These are phyloP conservation scores for Hemiprocne comata DNA, from an alignment of 2,113 vertebrate species.

Conservation along the genomic window DNA sequence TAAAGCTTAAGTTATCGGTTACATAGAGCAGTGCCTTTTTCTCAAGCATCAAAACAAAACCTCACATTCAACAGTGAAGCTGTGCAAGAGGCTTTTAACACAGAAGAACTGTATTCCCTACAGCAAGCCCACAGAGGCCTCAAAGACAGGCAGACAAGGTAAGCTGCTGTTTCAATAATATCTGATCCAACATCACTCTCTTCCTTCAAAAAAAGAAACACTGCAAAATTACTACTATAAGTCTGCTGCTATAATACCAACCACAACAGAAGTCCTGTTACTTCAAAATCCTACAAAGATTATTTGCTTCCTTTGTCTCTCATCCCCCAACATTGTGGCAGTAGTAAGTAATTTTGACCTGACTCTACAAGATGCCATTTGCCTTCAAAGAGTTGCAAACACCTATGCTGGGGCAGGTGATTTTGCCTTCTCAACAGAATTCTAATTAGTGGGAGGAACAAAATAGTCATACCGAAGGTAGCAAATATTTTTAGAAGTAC, in stretches of 20 bases:
- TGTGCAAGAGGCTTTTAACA: not conserved
- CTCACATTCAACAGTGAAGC: not conserved
- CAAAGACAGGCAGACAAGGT: not conserved
- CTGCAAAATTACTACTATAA: not conserved
- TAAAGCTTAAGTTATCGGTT: not conserved
- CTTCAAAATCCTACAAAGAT: not conserved
- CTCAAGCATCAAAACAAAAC: not conserved
- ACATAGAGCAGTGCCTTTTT: not conserved
- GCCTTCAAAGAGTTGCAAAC: not conserved
- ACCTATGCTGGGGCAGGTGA: not conserved
- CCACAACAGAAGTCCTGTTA: not conserved
- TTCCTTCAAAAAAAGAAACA: not conserved
- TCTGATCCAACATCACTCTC: not conserved
- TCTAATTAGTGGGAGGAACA: not conserved
- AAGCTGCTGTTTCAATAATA: not conserved
- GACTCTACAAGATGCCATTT: not conserved
- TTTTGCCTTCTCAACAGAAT: not conserved
- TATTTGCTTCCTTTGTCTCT: not conserved
- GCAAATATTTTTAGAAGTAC: constrained; percentile 22
- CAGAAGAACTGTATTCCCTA: not conserved
- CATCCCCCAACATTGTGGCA: not conserved
- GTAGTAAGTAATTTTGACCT: not conserved
- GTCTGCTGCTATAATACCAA: not conserved
- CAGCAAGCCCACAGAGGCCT: not conserved
- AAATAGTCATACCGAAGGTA: not conserved